phyloP scores from a whole-genome alignment of 2,113 vertebrate species.

The Takifugu flavidus region DNA sequence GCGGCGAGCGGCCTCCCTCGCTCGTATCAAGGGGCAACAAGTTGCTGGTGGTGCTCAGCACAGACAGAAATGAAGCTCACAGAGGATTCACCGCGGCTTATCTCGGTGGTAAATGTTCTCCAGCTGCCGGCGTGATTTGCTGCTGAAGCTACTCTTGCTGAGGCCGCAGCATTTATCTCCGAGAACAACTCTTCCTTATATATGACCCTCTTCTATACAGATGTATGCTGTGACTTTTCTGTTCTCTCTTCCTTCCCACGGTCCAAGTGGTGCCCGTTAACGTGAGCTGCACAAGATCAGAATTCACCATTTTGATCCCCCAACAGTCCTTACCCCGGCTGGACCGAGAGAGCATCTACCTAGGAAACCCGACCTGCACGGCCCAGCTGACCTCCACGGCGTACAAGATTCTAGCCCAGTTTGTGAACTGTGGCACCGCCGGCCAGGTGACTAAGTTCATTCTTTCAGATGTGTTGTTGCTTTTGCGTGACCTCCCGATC shows the following conservation, averaged over 20 bases:
- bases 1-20: conserved; percentile 70
- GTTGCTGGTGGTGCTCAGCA: conserved; percentile 85
- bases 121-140: not conserved
- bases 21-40: conserved; percentile 81
- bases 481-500: conserved; percentile 1
- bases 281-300: conserved; percentile 89
- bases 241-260: conserved; percentile 6
- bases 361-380: conserved; percentile 84
- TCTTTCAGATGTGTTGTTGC: not conserved
- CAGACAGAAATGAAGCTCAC: conserved; percentile 82
- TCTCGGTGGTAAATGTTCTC: conserved; percentile 82
- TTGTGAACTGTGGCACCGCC: conserved; percentile 87
- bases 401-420: conserved; percentile 90
- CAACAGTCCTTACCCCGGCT: conserved; percentile 81
- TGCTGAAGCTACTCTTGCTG: too few relatives aligned
- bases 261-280: conserved; percentile 89
- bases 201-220: not conserved
- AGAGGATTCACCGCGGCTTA: conserved; percentile 87
- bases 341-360: conserved; percentile 85
- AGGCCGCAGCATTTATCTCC: not conserved
- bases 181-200: not conserved
- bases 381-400: conserved; percentile 81
- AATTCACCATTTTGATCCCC: conserved; percentile 92
- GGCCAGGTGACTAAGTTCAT: conserved; percentile 79
- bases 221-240: too few relatives aligned